These are phyloP conservation scores for Rotaria macrura DNA, from an alignment of 2,888 invertebrate genomes.

Conservation along the genomic window DNA sequence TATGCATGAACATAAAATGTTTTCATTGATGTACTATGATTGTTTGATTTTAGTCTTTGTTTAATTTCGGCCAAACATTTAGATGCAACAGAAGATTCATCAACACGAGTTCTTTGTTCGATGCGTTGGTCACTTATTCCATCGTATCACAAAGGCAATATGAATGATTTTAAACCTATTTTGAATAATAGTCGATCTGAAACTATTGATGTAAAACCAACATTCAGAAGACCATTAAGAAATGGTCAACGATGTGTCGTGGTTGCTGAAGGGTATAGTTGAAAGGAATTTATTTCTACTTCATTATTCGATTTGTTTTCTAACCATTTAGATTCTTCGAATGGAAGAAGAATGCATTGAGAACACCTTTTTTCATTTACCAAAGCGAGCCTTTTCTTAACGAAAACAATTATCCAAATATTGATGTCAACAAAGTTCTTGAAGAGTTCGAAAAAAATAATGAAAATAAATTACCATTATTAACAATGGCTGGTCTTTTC, in stretches of 20 bases:
- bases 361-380: neutral
- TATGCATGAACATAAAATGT: neutral
- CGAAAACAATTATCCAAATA: neutral
- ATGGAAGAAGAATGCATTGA: neutral
- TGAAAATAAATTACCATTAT: neutral
- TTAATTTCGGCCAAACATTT: neutral
- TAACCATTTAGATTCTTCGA: neutral
- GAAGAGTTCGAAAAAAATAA: neutral
- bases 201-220: neutral
- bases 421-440: neutral
- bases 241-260: neutral
- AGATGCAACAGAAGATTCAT: neutral
- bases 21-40: neutral
- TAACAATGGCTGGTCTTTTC: neutral
- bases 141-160: neutral
- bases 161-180: neutral
- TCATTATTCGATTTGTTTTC: neutral
- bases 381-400: neutral
- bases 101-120: neutral
- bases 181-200: constrained; percentile 12
- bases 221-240: neutral
- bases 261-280: neutral
- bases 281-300: neutral
- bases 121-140: neutral
- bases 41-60: neutral